Evolutionary conservation across 1,140 invertebrate genomes (phyloP).

Genomic region (Glomeris maerens): DNA sequence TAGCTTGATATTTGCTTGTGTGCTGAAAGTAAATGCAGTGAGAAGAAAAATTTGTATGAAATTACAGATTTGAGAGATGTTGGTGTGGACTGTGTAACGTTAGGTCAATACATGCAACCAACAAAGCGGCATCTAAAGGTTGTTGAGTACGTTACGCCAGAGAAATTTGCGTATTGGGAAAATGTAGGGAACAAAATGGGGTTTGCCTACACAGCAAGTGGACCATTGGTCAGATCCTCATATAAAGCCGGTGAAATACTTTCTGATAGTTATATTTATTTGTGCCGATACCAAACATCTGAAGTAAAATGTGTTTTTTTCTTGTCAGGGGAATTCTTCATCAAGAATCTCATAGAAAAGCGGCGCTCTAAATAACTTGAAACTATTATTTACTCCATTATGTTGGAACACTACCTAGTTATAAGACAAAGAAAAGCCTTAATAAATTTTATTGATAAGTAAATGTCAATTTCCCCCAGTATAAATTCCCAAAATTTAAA

Average conservation of each 20-base stretch:
- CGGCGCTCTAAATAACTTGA: background rate
- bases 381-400: too few species aligned
- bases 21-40: too few species aligned
- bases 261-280: conserved; percentile 19
- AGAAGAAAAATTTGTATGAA: background rate
- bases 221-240: conserved; percentile 88
- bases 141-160: conserved; percentile 91
- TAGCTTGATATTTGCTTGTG: too few species aligned
- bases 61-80: conserved; percentile 51
- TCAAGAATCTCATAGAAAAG: conserved; percentile 59
- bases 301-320: background rate
- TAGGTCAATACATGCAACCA: conserved; percentile 99
- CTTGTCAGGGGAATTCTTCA: conserved; percentile 48
- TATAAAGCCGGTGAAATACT: conserved; percentile 78
- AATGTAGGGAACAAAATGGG: conserved; percentile 67
- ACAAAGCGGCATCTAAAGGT: conserved; percentile 89
- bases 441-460: too few species aligned
- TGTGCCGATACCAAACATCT: background rate
- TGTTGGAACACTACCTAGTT: too few species aligned
- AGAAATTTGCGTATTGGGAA: conserved; percentile 88
- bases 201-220: conserved; percentile 94
- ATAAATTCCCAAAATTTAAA: too few species aligned
- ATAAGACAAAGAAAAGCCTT: too few species aligned
- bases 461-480: too few species aligned
- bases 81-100: conserved; percentile 85